phyloP scores from a whole-genome alignment of 2,888 invertebrate genomes.

The Patella depressa region DNA sequence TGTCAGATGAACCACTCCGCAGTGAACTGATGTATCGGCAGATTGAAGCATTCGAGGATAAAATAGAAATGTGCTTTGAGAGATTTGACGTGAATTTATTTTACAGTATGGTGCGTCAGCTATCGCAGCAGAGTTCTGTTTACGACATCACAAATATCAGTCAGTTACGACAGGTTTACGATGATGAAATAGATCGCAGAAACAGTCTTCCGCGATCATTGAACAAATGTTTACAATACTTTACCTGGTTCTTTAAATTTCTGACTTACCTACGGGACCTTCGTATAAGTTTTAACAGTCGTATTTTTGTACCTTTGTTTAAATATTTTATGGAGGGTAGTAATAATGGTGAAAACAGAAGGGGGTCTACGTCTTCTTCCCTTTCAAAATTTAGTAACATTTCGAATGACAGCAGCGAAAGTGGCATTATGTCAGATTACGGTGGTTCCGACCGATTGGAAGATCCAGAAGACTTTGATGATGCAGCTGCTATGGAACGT shows the following conservation, averaged over 20 bases:
- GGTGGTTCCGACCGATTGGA: constrained; percentile 29
- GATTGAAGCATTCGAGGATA: constrained; percentile 57
- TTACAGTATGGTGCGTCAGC: constrained; percentile 39
- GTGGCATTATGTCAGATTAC: constrained; percentile 35
- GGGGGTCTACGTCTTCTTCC: constrained; percentile 42
- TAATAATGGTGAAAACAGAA: constrained; percentile 38
- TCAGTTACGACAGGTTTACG: not conserved
- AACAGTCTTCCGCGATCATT: not conserved
- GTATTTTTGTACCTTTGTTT: constrained; percentile 56
- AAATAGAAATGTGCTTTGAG: constrained; percentile 51
- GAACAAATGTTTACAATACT: constrained; percentile 49
- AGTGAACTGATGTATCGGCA: constrained; percentile 56
- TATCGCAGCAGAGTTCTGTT: not conserved
- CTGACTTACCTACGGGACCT: constrained; percentile 54
- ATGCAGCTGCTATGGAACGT: constrained; percentile 31
- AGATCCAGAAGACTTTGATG: constrained; percentile 37
- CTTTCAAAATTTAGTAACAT: constrained; percentile 50
- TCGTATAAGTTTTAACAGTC: constrained; percentile 50
- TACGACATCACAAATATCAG: not conserved
- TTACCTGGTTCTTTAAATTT: constrained; percentile 60
- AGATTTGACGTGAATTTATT: constrained; percentile 52
- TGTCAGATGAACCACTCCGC: constrained; percentile 52
- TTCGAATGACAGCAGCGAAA: constrained; percentile 45
- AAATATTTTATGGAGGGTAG: constrained; percentile 53
- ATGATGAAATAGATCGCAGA: not conserved